These are phyloP conservation scores for Anthopleura xanthogrammica DNA, from an alignment of 92 coral and sea anemone genomes.

Conservation along the genomic window DNA sequence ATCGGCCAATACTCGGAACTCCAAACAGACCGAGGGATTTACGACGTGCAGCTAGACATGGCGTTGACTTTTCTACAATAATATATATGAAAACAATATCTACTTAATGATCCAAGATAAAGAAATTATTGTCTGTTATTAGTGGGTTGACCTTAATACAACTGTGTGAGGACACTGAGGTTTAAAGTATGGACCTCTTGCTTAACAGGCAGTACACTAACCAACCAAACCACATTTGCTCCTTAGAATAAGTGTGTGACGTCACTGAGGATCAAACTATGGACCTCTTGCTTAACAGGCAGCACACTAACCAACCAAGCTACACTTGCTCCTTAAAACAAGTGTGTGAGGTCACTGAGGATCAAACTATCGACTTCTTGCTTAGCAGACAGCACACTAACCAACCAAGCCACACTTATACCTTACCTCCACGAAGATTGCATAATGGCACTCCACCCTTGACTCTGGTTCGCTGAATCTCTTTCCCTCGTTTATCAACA, in stretches of 20 bases:
- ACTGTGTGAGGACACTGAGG: neutral
- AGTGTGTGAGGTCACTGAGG: neutral
- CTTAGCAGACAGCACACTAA: too few species aligned
- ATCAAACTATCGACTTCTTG: neutral
- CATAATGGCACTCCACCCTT: constrained; percentile 67
- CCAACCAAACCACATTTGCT: neutral
- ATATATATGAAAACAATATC: too few species aligned
- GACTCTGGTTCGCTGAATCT: constrained; percentile 46
- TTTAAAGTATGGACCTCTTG: neutral
- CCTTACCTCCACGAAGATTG: constrained; percentile 45
- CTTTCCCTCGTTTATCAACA: constrained; percentile 62
- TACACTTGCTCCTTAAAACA: neutral
- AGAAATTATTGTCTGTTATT: too few species aligned
- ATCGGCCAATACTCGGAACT: constrained; percentile 68
- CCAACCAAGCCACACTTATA: neutral
- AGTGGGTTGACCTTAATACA: too few species aligned
- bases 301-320: neutral
- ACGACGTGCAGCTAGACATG: constrained; percentile 54
- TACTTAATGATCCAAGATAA: too few species aligned
- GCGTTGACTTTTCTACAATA: constrained; percentile 24
- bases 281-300: neutral
- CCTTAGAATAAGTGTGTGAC: neutral
- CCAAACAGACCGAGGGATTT: constrained; percentile 58
- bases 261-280: neutral
- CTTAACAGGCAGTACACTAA: neutral